Evolutionary conservation across 2,888 invertebrate species (phyloP), one percentile per base, ranked within the genome.

Genomic region (Drosophila conformis): DNA sequence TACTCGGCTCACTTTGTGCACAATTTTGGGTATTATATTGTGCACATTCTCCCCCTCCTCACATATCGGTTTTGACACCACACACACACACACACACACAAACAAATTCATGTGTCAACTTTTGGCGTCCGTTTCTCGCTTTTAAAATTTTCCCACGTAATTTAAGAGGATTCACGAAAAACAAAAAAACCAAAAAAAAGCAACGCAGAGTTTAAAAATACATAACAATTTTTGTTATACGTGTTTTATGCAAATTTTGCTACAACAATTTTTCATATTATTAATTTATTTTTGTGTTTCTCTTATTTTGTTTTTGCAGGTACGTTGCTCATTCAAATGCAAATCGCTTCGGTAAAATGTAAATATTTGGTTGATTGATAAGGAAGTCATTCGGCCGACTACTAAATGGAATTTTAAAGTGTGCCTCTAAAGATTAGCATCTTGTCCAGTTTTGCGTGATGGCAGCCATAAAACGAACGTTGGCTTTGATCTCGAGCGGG

Each of bases 301-400:
- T 48, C 38, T 18, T 0, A 11, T 5, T 51, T 36, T 36, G 27
- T 73, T 42, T 66, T 78, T 78, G 64, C 73, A 85, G 80, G 80
- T 81, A 79, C 49, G 82, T 82, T 57, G 61, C 35, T 52, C 29
- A 62, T 84, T 82, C 59, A 65, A 61, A 84, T 83, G 79, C 74
- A 59, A 76, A 79, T 78, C 54, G 31, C 25, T 21, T 56, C 54
- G 40, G 54, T 52, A 67, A 64, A 69, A 73, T 63, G 69, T 54
- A 56, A 68, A 73, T 74, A 52, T 68, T 56, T 57, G 38, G 56
- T 57, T 85, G 86, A 80, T 89, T 80, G 90, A 87, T 89, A 89
- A 89, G 83, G 74, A 87, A 85, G 85, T 75, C 36, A 51, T 40
- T 27, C 18, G 49, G 27, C 49, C 27, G 15, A 25, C 27, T 1